Evolutionary conservation across 2,888 invertebrate genomes (phyloP), one percentile per base, ranked within the genome.

Genomic region (Pandemis heparana): DNA sequence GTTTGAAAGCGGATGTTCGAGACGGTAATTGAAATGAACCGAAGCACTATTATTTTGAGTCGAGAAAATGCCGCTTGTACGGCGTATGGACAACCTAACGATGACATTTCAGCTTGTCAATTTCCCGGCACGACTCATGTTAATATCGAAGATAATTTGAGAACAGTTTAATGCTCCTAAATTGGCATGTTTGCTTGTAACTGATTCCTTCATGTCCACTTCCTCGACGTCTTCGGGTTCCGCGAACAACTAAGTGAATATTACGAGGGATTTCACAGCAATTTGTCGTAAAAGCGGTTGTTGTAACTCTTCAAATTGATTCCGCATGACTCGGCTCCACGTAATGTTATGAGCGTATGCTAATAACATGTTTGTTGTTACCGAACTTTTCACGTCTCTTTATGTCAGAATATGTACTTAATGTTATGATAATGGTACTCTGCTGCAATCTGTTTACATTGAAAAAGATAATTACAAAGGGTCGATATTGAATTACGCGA

Each of bases 281-380:
- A 83, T 81, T 80, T 79, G 71, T 75, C 74, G 79, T 76, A 77
- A 81, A 76, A 78, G 77, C 76, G 70, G 78, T 77, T 77, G 76
- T 79, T 78, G 77, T 76, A 75, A 18, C 63, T 56, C 64, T 75
- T 75, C 79, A 79, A 81, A 83, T 80, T 80, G 81, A 80, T 78
- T 80, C 79, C 77, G 79, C 81, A 79, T 82, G 81, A 78, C 78
- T 80, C 72, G 79, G 70, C 63, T 72, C 63, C 39, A 67, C 70
- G 74, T 74, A 69, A 74, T 60, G 38, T 71, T 38, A 60, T 59
- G 59, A 59, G 56, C 71, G 56, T 63, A 67, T 72, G 72, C 59
- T 75, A 72, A 69, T 62, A 53, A 23, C 32, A 53, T 3, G 23
- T 67, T 41, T 39, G 18, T 23, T 56, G n/a, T 66, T 14, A 65